These are phyloP conservation scores for Tipula vernalis DNA, from an alignment of 2,888 invertebrate species.

Conservation along the genomic window DNA sequence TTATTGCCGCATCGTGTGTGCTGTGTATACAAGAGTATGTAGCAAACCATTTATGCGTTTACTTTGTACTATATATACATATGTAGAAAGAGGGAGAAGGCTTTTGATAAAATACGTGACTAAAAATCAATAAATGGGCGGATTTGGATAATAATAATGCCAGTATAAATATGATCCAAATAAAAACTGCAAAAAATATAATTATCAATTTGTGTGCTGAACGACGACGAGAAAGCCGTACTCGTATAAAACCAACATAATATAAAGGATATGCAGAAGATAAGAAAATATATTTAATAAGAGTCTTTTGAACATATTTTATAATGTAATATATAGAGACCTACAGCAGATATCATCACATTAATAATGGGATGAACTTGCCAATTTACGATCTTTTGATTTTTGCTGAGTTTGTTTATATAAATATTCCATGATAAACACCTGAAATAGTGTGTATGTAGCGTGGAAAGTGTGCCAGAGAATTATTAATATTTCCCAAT, in stretches of 20 bases:
- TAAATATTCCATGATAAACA: background rate
- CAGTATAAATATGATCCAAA: background rate
- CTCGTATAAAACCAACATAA: background rate
- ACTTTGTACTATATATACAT: background rate
- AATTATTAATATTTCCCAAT: background rate
- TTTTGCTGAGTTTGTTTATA: background rate
- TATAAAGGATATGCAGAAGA: background rate
- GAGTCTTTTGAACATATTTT: background rate
- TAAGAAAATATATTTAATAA: background rate
- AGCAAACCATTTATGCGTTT: background rate
- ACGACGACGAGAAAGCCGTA: background rate
- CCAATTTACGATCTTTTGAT: background rate
- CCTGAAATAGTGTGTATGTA: background rate
- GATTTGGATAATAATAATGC: constrained; percentile 6
- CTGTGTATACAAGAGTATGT: background rate
- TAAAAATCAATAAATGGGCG: constrained; percentile 9
- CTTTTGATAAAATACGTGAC: constrained; percentile 9
- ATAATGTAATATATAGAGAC: background rate
- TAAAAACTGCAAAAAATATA: background rate
- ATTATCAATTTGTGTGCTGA: background rate
- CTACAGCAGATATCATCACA: constrained; percentile 8
- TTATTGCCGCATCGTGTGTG: background rate
- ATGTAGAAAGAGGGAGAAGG: background rate
- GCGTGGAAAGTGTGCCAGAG: background rate
- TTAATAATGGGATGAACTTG: background rate